Conservation (phyloP, 2,888 invertebrate genomes). For the Ochropleura plecta region DNA sequence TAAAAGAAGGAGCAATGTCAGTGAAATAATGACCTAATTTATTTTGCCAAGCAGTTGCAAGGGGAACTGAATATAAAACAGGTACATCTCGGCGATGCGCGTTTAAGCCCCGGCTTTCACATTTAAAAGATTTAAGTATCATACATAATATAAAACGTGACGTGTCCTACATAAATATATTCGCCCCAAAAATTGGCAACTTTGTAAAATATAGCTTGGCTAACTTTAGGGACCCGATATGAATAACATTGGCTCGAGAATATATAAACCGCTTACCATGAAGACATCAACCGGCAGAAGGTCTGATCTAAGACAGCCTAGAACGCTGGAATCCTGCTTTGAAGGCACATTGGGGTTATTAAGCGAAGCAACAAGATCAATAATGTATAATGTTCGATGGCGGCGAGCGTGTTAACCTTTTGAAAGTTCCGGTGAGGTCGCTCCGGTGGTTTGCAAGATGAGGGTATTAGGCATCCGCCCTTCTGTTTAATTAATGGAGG, state of each 20-base stretch:
- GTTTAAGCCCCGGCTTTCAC: constrained; percentile 36
- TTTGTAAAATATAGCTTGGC: constrained; percentile 41
- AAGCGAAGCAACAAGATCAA: constrained; percentile 63
- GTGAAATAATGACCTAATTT: constrained; percentile 61
- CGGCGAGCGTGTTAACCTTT: constrained; percentile 68
- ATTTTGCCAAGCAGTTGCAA: constrained; percentile 59
- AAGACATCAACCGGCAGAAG: constrained; percentile 44
- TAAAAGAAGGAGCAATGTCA: constrained; percentile 52
- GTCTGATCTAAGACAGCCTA: constrained; percentile 34
- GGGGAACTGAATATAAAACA: constrained; percentile 54
- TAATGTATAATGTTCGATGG: constrained; percentile 69
- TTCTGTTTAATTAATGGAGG: constrained; percentile 82
- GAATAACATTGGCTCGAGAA: constrained; percentile 53
- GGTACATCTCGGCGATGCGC: constrained; percentile 38
- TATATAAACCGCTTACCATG: constrained; percentile 46
- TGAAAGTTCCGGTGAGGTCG: constrained; percentile 70
- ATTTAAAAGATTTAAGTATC: constrained; percentile 42
- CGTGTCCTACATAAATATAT: constrained; percentile 29
- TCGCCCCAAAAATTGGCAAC: constrained; percentile 40
- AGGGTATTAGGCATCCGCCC: constrained; percentile 69
- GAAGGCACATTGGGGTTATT: constrained; percentile 49
- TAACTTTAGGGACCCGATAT: constrained; percentile 38
- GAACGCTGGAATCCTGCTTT: constrained; percentile 44
- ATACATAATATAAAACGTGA: constrained; percentile 35
- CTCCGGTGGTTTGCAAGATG: constrained; percentile 69